phyloP scores from a whole-genome alignment of 2,888 invertebrate genomes.

The Acleris holmiana region DNA sequence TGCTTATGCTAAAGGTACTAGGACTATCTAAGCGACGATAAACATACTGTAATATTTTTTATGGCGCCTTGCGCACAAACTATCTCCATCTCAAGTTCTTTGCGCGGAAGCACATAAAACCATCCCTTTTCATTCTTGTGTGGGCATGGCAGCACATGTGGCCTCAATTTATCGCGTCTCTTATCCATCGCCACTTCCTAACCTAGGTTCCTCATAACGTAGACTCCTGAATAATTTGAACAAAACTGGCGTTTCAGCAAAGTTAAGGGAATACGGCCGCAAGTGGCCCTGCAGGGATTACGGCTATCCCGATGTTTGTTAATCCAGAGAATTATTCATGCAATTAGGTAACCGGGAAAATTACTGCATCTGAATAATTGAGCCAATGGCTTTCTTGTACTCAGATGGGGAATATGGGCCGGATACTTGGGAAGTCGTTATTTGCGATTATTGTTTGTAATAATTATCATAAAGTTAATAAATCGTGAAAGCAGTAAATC shows the following conservation, averaged over 20 bases:
- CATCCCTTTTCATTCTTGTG: too few relatives aligned
- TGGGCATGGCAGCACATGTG: too few relatives aligned
- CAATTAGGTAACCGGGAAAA: conserved; percentile 32
- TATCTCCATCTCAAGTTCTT: too few relatives aligned
- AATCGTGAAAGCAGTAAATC: too few relatives aligned
- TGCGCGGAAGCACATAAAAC: too few relatives aligned
- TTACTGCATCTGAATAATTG: conserved; percentile 34
- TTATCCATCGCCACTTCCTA: conserved; percentile 2
- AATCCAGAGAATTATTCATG: conserved; percentile 34
- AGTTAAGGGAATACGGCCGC: conserved; percentile 30
- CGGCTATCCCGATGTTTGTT: conserved; percentile 31
- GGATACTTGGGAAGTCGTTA: background rate
- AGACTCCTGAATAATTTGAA: conserved; percentile 29
- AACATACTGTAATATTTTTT: too few relatives aligned
- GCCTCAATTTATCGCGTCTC: too few relatives aligned
- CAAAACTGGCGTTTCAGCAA: conserved; percentile 34
- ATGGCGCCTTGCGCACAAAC: too few relatives aligned
- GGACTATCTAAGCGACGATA: too few relatives aligned
- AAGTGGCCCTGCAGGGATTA: conserved; percentile 30
- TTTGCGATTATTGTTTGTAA: too few relatives aligned
- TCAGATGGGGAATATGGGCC: conserved; percentile 1
- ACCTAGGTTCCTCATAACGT: conserved; percentile 10
- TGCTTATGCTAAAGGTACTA: too few relatives aligned
- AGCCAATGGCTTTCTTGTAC: conserved; percentile 17
- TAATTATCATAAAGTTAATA: too few relatives aligned